Evolutionary conservation across 92 coral and sea anemone species (phyloP).

Genomic region (Isaurus tuberculatus): DNA sequence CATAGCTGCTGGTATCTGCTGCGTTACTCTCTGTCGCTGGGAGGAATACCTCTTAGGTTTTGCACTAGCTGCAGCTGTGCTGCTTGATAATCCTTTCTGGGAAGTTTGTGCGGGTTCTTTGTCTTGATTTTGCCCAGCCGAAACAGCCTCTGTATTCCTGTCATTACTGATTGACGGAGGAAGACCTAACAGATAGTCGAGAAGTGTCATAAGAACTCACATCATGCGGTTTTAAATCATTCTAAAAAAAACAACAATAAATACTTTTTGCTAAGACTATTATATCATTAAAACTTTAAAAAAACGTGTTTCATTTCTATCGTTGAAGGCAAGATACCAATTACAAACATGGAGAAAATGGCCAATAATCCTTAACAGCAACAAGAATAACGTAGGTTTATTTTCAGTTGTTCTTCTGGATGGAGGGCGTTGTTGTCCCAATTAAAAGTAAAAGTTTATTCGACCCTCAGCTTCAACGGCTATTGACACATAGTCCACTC

Average conservation of each 20-base stretch:
- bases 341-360: no score
- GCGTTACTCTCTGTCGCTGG: constrained; percentile 88
- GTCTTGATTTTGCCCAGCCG: constrained; percentile 6
- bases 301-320: no score
- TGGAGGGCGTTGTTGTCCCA: no score
- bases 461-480: no score
- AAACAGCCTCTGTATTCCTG: neutral
- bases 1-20: constrained; percentile 56
- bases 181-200: neutral
- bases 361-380: no score
- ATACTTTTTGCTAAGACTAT: neutral
- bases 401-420: no score
- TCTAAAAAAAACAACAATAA: no score
- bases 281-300: neutral
- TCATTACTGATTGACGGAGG: neutral
- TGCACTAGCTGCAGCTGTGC: constrained; percentile 45
- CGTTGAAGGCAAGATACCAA: neutral
- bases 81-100: neutral
- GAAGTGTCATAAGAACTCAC: neutral
- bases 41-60: constrained; percentile 94
- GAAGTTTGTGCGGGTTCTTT: neutral
- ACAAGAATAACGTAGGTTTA: no score
- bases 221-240: neutral
- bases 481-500: no score
- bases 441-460: neutral